These are phyloP conservation scores for Apocheima hispidaria DNA, from an alignment of 2,888 invertebrate species.

Conservation along the genomic window DNA sequence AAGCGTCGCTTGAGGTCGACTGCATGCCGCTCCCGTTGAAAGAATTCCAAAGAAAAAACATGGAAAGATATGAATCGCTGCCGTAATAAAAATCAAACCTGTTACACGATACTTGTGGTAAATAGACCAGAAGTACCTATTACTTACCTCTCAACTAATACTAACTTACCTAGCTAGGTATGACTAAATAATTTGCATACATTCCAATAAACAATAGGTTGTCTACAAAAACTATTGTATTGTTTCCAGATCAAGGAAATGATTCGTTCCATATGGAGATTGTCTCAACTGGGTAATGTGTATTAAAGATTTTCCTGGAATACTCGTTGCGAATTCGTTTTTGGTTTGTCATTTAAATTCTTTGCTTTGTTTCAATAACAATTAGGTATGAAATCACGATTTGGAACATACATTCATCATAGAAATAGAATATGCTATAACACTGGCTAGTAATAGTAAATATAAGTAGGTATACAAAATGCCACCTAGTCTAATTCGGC, in stretches of 20 bases:
- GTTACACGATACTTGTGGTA: constrained; percentile 3
- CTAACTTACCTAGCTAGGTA: no score
- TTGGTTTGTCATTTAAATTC: neutral
- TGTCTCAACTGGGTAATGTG: neutral
- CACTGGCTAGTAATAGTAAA: no score
- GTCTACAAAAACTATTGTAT: constrained; percentile 13
- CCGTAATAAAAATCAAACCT: constrained; percentile 17
- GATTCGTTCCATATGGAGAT: constrained; percentile 8
- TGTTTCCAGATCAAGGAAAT: constrained; percentile 4
- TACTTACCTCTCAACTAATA: neutral
- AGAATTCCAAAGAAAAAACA: constrained; percentile 40
- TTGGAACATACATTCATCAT: neutral
- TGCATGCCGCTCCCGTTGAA: constrained; percentile 40
- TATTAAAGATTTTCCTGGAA: neutral
- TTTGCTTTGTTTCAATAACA: neutral
- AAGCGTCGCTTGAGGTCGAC: constrained; percentile 37
- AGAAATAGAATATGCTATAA: no score
- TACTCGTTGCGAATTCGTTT: neutral
- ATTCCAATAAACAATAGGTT: constrained; percentile 15
- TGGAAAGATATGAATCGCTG: constrained; percentile 19
- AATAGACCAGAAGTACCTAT: neutral
- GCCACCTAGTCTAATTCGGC: no score
- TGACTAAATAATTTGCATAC: constrained; percentile 4
- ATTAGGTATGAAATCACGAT: neutral
- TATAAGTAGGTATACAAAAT: no score